A percentile compares a stretch with the other conserved stretches of the same genome.
phyloP scores from a whole-genome alignment of 2,888 invertebrate species.

The Dolomedes plantarius region DNA sequence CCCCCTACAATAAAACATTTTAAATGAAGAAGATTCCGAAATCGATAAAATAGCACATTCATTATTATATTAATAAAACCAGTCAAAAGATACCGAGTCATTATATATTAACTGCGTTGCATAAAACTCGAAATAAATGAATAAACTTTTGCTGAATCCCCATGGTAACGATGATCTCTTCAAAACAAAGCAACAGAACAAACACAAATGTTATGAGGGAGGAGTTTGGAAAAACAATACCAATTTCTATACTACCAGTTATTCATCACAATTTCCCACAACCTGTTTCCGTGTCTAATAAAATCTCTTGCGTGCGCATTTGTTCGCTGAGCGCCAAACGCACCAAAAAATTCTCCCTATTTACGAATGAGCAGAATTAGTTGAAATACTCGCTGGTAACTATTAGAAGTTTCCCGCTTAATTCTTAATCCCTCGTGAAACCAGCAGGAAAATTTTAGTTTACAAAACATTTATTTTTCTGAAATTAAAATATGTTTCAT shows the following conservation, averaged over 20 bases:
- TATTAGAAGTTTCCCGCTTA: no score
- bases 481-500: no score
- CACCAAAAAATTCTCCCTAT: background rate
- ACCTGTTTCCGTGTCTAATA: conserved; percentile 7
- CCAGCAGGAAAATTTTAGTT: no score
- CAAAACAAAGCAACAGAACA: conserved; percentile 4
- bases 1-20: no score
- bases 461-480: no score
- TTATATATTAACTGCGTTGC: no score
- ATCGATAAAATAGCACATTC: no score
- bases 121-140: background rate
- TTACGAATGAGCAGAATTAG: background rate
- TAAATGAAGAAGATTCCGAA: no score
- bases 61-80: no score
- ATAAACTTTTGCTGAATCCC: background rate
- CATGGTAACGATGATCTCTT: background rate
- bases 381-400: no score
- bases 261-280: conserved; percentile 9
- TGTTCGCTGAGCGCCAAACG: background rate
- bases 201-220: background rate
- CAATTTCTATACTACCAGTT: background rate
- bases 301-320: background rate
- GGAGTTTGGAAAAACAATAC: background rate
- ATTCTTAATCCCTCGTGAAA: no score
- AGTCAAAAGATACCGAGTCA: no score